phyloP scores from a whole-genome alignment of 2,797 vertebrate species.

The Danionella dracula region DNA sequence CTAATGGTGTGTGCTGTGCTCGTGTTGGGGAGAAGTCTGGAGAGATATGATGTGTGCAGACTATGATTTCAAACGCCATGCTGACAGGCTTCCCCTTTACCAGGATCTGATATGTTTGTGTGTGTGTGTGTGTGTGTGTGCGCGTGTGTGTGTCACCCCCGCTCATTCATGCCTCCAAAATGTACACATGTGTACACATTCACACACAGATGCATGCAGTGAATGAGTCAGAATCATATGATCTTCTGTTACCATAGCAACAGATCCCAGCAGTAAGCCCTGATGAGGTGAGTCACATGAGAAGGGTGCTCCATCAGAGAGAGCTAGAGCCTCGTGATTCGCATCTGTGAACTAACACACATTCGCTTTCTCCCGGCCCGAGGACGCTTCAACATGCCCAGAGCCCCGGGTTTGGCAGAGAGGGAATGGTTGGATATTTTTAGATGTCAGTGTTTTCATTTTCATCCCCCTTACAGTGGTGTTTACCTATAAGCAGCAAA shows the following conservation, averaged over 20 bases:
- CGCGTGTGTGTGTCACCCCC: conserved; percentile 1
- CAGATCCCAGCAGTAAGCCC: conserved; percentile 72
- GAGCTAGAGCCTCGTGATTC: conserved; percentile 9
- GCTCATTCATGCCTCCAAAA: conserved; percentile 46
- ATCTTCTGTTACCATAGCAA: conserved; percentile 73
- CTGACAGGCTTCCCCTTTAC: neutral
- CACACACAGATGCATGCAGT: conserved; percentile 35
- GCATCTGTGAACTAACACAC: conserved; percentile 5
- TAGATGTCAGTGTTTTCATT: neutral
- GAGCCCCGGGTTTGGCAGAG: conserved; percentile 20
- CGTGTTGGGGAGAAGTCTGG: neutral
- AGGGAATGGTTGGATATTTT: conserved; percentile 18
- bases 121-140: conserved; percentile 1
- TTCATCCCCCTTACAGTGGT: neutral
- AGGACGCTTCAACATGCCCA: conserved; percentile 24
- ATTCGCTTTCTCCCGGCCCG: neutral
- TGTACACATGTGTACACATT: neutral
- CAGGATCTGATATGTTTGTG: neutral
- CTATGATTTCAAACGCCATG: conserved; percentile 11
- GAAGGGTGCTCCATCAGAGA: conserved; percentile 38
- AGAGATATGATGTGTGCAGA: neutral
- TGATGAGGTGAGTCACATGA: conserved; percentile 75
- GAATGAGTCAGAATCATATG: conserved; percentile 70
- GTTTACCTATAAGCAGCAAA: neutral
- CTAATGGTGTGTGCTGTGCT: neutral